Conservation (phyloP, 2,888 invertebrate genomes). For the Cheilosia vernalis region DNA sequence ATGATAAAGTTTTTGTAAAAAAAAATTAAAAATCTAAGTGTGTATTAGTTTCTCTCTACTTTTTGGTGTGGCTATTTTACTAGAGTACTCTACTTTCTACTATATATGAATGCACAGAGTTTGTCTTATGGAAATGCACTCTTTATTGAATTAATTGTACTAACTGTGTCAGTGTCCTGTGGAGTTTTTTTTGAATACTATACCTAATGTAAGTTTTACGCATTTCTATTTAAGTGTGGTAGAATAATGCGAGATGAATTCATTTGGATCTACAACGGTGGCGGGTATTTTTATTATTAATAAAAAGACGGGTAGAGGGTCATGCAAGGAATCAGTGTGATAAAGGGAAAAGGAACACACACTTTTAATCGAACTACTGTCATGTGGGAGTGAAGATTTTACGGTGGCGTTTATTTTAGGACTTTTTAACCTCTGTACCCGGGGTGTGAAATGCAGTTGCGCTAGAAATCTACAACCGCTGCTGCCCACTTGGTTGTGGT, state of each 20-base stretch:
- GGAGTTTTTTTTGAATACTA: background rate
- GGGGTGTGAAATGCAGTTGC: too few species aligned
- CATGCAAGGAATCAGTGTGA: too few species aligned
- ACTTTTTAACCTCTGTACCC: too few species aligned
- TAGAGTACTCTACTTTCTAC: background rate
- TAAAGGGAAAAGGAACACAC: too few species aligned
- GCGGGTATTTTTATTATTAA: constrained; percentile 19
- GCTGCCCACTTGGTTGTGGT: too few species aligned
- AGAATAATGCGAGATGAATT: constrained; percentile 29
- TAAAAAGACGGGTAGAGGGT: background rate
- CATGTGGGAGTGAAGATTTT: too few species aligned
- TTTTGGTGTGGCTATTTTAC: constrained; percentile 22
- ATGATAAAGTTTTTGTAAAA: background rate
- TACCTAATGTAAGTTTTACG: background rate
- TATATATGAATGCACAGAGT: constrained; percentile 2
- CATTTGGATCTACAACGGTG: constrained; percentile 17
- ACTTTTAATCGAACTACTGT: too few species aligned
- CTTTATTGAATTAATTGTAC: constrained; percentile 3
- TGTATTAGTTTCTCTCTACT: constrained; percentile 4
- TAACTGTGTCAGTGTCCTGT: constrained; percentile 9
- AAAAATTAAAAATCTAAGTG: constrained; percentile 14
- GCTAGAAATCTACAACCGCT: too few species aligned
- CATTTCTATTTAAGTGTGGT: constrained; percentile 11
- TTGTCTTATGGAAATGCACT: background rate
- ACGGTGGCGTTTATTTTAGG: too few species aligned